Evolutionary conservation across 2,113 vertebrate species (phyloP).

Genomic region (Microcebus murinus): DNA sequence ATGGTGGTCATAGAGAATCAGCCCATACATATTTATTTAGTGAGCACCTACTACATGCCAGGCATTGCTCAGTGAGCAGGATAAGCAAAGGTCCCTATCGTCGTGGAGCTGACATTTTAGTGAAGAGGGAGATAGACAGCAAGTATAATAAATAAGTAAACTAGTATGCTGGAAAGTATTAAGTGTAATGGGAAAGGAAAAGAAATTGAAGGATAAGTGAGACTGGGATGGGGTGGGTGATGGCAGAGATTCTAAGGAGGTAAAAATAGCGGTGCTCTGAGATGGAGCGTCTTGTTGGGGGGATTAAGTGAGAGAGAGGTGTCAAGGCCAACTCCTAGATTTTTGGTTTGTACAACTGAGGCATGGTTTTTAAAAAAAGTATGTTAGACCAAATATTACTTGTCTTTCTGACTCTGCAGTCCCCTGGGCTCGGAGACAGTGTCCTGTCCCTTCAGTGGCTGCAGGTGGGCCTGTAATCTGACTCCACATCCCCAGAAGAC

Average conservation of each 20-base stretch:
- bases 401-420: not conserved
- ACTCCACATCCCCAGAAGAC: not conserved
- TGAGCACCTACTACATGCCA: not conserved
- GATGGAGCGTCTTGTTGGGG: not conserved
- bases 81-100: not conserved
- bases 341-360: not conserved
- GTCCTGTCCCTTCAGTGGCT: not conserved
- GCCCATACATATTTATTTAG: not conserved
- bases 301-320: not conserved
- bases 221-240: not conserved
- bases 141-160: not conserved
- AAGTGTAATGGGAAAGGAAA: not conserved
- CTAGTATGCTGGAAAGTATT: not conserved
- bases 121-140: not conserved
- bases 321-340: not conserved
- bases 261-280: not conserved
- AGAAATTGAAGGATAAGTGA: not conserved
- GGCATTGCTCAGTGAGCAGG: not conserved
- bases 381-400: not conserved
- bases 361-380: not conserved
- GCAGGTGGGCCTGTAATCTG: not conserved
- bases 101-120: not conserved
- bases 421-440: not conserved
- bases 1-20: not conserved
- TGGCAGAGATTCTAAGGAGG: not conserved